Percentiles rank a stretch among this genome's conserved stretches.
phyloP scores from a whole-genome alignment of 2,888 invertebrate species.

The Pristionchus exspectatus region DNA sequence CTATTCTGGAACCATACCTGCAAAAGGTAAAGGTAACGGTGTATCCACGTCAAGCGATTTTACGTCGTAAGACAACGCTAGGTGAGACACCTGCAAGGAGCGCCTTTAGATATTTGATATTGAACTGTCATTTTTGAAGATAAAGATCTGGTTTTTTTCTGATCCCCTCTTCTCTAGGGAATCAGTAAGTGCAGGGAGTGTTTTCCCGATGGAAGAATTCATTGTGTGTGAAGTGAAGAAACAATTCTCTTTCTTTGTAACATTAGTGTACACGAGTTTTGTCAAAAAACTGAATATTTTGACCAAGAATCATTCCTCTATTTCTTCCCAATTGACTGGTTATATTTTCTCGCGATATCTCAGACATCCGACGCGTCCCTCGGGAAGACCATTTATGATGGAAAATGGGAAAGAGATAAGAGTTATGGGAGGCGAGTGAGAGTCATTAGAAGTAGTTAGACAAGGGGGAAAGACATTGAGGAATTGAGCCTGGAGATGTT shows the following conservation, averaged over 20 bases:
- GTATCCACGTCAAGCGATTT: too few relatives aligned
- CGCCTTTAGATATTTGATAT: background rate
- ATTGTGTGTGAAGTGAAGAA: background rate
- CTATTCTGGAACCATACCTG: conserved; percentile 99
- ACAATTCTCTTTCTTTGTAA: too few relatives aligned
- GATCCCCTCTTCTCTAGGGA: too few relatives aligned
- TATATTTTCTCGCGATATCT: conserved; percentile 25
- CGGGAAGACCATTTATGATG: conserved; percentile 38
- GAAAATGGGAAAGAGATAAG: conserved; percentile 49
- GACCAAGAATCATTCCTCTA: background rate
- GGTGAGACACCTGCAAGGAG: too few relatives aligned
- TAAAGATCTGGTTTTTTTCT: too few relatives aligned
- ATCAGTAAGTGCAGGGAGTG: too few relatives aligned
- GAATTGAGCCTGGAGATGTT: background rate
- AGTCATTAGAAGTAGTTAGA: conserved; percentile 45
- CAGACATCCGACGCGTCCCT: background rate
- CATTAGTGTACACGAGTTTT: too few relatives aligned
- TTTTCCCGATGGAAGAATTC: too few relatives aligned
- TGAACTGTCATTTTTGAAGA: background rate
- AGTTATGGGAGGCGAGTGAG: conserved; percentile 42
- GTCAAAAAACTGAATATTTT: background rate
- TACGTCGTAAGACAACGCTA: too few relatives aligned
- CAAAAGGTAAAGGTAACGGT: conserved; percentile 61
- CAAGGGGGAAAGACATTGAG: background rate
- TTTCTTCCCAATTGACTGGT: background rate